These are phyloP conservation scores for Larimichthys polyactis DNA, from an alignment of 2,113 vertebrate species.

Conservation along the genomic window DNA sequence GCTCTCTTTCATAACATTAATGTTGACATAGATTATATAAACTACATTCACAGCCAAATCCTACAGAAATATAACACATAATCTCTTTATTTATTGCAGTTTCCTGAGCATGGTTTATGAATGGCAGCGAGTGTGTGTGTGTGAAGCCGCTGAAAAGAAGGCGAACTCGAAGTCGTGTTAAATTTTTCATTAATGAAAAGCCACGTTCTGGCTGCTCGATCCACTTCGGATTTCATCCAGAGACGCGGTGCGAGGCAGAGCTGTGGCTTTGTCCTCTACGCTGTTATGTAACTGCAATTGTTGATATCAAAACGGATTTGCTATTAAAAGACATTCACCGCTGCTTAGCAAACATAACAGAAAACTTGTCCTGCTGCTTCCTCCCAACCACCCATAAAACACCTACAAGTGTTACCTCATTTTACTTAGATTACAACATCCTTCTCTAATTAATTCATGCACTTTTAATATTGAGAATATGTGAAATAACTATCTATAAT, in stretches of 20 bases:
- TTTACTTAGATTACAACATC: not conserved
- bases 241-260: not conserved
- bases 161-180: not conserved
- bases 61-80: not conserved
- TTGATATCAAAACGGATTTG: not conserved
- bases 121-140: constrained; percentile 4
- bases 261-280: not conserved
- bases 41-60: constrained; percentile 16
- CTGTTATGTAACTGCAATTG: not conserved
- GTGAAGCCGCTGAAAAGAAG: not conserved
- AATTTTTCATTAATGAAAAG: not conserved
- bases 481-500: not conserved
- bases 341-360: not conserved
- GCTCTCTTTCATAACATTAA: not conserved
- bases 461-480: not conserved
- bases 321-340: not conserved
- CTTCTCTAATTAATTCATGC: not conserved
- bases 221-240: constrained; percentile 3
- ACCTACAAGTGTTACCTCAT: too few relatives aligned
- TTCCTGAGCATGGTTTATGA: constrained; percentile 2
- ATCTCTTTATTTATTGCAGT: constrained; percentile 6
- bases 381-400: too few relatives aligned
- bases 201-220: not conserved
- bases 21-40: constrained; percentile 16
- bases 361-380: not conserved